Percentiles rank a stretch among this genome's conserved stretches.
These are phyloP conservation scores for Diaphora mendica DNA, from an alignment of 2,888 invertebrate species.

Conservation along the genomic window DNA sequence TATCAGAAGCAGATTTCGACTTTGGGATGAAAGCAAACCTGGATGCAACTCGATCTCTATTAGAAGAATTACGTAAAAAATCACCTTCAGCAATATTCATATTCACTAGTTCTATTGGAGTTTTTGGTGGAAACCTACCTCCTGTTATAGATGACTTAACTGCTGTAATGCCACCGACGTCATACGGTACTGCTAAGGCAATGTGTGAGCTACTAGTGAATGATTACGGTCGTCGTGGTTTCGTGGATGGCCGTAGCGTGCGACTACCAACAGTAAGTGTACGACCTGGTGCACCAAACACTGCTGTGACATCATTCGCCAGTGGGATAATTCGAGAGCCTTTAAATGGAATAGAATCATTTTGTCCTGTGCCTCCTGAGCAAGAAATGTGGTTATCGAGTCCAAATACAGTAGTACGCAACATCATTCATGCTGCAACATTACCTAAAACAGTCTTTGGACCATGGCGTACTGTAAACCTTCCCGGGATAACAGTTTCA, in stretches of 20 bases:
- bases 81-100: slow-evolving; percentile 63
- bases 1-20: slow-evolving; percentile 75
- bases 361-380: slow-evolving; percentile 66
- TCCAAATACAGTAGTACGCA: slow-evolving; percentile 65
- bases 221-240: slow-evolving; percentile 76
- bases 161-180: slow-evolving; percentile 70
- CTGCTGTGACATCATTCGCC: slow-evolving; percentile 78
- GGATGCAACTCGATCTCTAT: slow-evolving; percentile 72
- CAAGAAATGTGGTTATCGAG: slow-evolving; percentile 72
- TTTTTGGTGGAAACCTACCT: slow-evolving; percentile 71
- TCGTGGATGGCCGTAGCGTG: slow-evolving; percentile 68
- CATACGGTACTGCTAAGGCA: slow-evolving; percentile 77
- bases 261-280: slow-evolving; percentile 77
- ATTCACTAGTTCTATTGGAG: slow-evolving; percentile 72
- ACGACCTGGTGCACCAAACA: slow-evolving; percentile 72
- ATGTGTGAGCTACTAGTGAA: slow-evolving; percentile 74
- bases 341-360: slow-evolving; percentile 59
- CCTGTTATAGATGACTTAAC: slow-evolving; percentile 63
- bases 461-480: slow-evolving; percentile 64
- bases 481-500: slow-evolving; percentile 72
- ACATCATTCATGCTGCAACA: slow-evolving; percentile 66
- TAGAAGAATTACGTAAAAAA: slow-evolving; percentile 65
- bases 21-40: slow-evolving; percentile 73
- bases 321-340: slow-evolving; percentile 78
- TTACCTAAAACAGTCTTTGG: slow-evolving; percentile 58